Evolutionary conservation across 2,797 vertebrate genomes (phyloP), one percentile per base, ranked within the genome.

Genomic region (Intellagama lesueurii): DNA sequence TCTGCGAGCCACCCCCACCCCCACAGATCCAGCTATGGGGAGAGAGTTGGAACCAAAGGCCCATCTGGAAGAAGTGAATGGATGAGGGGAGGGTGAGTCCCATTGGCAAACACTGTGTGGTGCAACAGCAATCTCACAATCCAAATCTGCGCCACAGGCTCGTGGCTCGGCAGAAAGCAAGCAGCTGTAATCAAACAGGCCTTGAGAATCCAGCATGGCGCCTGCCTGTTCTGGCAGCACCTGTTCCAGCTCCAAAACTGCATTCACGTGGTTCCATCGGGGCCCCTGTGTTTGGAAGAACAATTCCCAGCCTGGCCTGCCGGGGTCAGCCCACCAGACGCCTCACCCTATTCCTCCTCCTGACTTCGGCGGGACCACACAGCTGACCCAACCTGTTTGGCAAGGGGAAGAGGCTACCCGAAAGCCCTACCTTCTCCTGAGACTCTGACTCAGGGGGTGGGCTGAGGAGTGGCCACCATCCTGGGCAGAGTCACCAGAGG

Each of bases 21-120:
- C 98, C 98, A 99, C 98, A 99, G 98, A 99, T 94, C 98, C 98
- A 96, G 98, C 98, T 99, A 98, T 99, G 98, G 98, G 98, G 96
- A 99, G 98, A 76, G 98, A 99, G 97, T 98, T 99, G 92, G 98
- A 98, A 94, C 98, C 98, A 76, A 99, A 99, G 22, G 98, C 98
- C 98, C 98, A 99, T 95, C 98, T 99, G 93, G 85, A 92, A 88
- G 91, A 32, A 75, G 52, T 77, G 70, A 28, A 68, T 28, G 91
- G 35, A 89, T 17, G 22, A 2, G 0, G 4, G 22, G 28, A 17
- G 9, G 24, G 52, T 81, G 22, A 52, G 22, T 9, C 6, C 12
- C 16, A 6, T 4, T 9, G 3, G 2, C 1, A 49, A 28, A 4
- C 11, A 0, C 5, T 0, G 26, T 4, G 11, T 11, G 35, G 28